Evolutionary conservation across 2,797 vertebrate genomes (phyloP).

Genomic region (Hyperoplus lanceolatus): DNA sequence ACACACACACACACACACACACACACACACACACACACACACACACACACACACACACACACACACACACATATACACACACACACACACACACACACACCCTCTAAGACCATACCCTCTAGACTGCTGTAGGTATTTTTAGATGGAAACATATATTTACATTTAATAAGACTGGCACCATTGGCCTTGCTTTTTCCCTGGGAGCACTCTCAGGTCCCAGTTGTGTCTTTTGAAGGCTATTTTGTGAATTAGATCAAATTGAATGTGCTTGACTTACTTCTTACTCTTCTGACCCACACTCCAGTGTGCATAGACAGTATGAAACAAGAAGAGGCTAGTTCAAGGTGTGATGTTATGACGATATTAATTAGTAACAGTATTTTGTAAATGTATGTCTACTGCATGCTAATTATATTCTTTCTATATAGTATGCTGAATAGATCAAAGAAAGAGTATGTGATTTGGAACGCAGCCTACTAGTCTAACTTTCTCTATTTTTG

Average conservation of each 20-base stretch:
- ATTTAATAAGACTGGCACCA: conserved; percentile 31
- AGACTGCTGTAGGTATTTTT: conserved; percentile 27
- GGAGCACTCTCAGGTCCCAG: conserved; percentile 20
- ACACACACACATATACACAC: conserved; percentile 3
- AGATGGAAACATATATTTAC: conserved; percentile 39
- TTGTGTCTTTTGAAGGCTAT: conserved; percentile 33
- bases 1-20: conserved; percentile 11
- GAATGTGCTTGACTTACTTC: conserved; percentile 2
- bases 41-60: conserved; percentile 20
- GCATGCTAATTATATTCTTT: no score
- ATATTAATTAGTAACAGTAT: no score
- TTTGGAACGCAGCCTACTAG: no score
- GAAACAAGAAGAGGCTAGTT: no score
- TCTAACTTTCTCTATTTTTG: no score
- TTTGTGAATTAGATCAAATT: no score
- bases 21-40: not conserved
- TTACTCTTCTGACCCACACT: not conserved
- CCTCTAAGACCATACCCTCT: not conserved
- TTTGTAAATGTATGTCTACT: no score
- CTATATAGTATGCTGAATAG: no score
- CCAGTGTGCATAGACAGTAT: no score
- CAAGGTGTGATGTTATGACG: no score
- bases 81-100: conserved; percentile 6
- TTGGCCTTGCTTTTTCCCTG: conserved; percentile 12
- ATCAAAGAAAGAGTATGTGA: no score